Evolutionary conservation across 2,888 invertebrate genomes (phyloP).

Genomic region (Cryptocephalus moraei): DNA sequence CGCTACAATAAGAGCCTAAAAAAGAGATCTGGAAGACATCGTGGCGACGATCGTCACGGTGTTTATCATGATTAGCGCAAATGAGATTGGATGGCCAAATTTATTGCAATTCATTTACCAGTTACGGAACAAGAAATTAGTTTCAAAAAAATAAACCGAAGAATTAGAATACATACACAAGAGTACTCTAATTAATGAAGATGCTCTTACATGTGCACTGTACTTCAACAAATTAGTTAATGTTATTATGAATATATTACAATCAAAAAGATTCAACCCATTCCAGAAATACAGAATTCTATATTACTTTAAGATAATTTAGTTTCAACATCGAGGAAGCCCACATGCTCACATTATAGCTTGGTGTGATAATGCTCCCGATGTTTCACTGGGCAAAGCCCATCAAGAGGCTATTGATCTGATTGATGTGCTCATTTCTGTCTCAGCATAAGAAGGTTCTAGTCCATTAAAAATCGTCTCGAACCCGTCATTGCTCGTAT

Average conservation of each 20-base stretch:
- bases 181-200: slow-evolving; percentile 1
- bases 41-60: too few species aligned
- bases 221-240: slow-evolving; percentile 27
- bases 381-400: neutral
- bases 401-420: neutral
- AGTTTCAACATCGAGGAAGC: slow-evolving; percentile 31
- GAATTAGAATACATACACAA: neutral
- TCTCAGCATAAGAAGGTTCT: neutral
- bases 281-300: slow-evolving; percentile 24
- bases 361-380: slow-evolving; percentile 1
- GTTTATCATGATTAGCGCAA: neutral
- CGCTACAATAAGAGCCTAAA: too few species aligned
- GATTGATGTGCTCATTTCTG: neutral
- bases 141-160: neutral
- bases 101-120: neutral
- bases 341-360: slow-evolving; percentile 17
- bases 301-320: slow-evolving; percentile 27
- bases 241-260: slow-evolving; percentile 20
- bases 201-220: slow-evolving; percentile 12
- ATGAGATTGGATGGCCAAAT: neutral
- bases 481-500: too few species aligned
- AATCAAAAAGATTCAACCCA: slow-evolving; percentile 22
- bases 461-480: too few species aligned
- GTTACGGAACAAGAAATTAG: neutral
- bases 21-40: too few species aligned